A percentile compares a stretch with the other conserved stretches of the same genome.
phyloP scores from a whole-genome alignment of 2,113 vertebrate genomes.

The Plecturocebus donacophilus region DNA sequence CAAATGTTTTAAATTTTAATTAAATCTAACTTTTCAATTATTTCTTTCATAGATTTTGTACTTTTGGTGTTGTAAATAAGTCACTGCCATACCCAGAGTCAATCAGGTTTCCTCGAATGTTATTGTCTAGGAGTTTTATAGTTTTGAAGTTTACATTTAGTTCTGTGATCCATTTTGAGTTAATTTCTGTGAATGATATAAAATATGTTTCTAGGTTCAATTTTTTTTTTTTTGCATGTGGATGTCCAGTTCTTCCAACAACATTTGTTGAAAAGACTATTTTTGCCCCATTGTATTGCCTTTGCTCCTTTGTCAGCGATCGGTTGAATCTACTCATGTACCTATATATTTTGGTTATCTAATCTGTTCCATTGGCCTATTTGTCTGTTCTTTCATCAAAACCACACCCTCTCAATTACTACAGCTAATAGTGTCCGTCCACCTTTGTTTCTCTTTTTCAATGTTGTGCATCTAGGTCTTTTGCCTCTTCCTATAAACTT shows the following conservation, averaged over 20 bases:
- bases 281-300: neutral
- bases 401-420: neutral
- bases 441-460: slow-evolving; percentile 10
- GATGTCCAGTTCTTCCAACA: neutral
- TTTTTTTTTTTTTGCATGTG: neutral
- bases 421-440: neutral
- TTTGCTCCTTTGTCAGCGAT: neutral
- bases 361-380: neutral
- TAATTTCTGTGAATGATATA: neutral
- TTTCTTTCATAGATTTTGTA: neutral
- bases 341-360: neutral
- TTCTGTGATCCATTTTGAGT: neutral
- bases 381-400: neutral
- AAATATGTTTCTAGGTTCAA: neutral
- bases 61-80: neutral
- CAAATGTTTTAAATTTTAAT: neutral
- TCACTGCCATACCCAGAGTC: neutral
- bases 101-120: neutral
- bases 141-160: neutral
- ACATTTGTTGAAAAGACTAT: neutral
- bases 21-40: neutral
- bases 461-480: neutral
- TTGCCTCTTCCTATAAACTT: neutral
- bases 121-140: neutral
- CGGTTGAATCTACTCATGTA: neutral